Conservation (phyloP, 2,888 invertebrate genomes). For the Coleophora deauratella region DNA sequence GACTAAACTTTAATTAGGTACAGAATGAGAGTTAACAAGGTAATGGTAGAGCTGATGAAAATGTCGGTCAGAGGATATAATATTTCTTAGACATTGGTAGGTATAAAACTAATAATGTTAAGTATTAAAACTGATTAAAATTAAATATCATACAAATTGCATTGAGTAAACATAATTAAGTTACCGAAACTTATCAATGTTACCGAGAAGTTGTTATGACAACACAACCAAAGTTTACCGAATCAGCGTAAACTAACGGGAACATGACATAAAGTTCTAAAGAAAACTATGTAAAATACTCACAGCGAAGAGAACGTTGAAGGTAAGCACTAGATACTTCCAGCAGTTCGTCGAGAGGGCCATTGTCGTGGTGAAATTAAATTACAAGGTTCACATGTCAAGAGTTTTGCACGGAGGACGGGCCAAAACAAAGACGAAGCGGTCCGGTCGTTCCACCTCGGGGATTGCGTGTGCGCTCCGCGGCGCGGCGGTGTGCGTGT, state of each 20-base stretch:
- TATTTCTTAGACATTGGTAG: no score
- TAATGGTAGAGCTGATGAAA: conserved; percentile 1
- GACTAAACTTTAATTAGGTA: no score
- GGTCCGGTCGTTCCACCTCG: conserved; percentile 58
- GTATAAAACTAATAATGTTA: no score
- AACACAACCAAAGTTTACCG: conserved; percentile 31
- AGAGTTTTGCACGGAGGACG: conserved; percentile 47
- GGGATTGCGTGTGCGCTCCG: conserved; percentile 51
- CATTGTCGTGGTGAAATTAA: conserved; percentile 36
- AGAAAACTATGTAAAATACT: conserved; percentile 34
- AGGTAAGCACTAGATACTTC: conserved; percentile 66
- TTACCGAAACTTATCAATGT: no score
- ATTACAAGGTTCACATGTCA: conserved; percentile 49
- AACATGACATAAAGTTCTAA: conserved; percentile 5
- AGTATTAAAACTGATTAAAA: no score
- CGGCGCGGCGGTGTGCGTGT: not conserved
- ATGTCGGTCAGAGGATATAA: no score
- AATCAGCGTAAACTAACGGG: conserved; percentile 18
- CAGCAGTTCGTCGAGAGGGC: conserved; percentile 64
- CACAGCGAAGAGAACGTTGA: conserved; percentile 64
- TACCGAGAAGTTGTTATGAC: conserved; percentile 49
- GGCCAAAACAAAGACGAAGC: conserved; percentile 55
- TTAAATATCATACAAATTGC: no score
- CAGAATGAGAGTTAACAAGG: conserved; percentile 8
- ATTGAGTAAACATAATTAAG: no score